Evolutionary conservation across 2,888 invertebrate species (phyloP), one percentile per base, ranked within the genome.

Genomic region (Notodonta dromedarius): DNA sequence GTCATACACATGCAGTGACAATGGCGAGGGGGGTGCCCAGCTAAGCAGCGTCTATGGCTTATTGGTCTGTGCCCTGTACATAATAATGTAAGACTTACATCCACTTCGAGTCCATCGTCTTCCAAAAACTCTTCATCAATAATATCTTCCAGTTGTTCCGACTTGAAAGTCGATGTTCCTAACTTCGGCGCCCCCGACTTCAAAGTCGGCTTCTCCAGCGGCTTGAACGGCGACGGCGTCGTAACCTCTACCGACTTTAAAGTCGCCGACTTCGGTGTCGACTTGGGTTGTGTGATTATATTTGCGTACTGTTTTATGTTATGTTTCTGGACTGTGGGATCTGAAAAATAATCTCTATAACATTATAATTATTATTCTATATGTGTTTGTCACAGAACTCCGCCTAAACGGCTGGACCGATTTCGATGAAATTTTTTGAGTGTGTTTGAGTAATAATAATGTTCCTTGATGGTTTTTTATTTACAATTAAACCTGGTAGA

Each of bases 111-210:
- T 4, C 86, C 83, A 0, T 84, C 83, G 3, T 89, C 88, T 7
- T 78, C 77, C n/a, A 86, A 58, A 58, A 85, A 87, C 40, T 88
- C 88, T 16, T 84, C 84, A 35, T 84, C 73, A 0, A 85, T 84
- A 0, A 81, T 77, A 53, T 87, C 88, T 0, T 84, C 74, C 0
- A 66, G 57, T 2, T 71, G 71, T 0, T 69, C 63, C 14, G 57
- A 24, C 40, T 65, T 69, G 0, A 5, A 42, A 16, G 24, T 40
- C 57, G 24, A 24, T 24, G 24, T 32, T 5, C 12, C 35, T 48
- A n/a, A 42, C 16, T 12, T 24, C 24, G 9, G 11, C 6, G n/a
- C 8, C 16, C 44, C 13, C 44, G 44, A 44, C 42, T 16, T 56
- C 12, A 16, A 39, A 55, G 55, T 55, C 53, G 13, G 6, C 13